Conservation (phyloP, 2,888 invertebrate genomes). For the Agrilus cyanescens region DNA sequence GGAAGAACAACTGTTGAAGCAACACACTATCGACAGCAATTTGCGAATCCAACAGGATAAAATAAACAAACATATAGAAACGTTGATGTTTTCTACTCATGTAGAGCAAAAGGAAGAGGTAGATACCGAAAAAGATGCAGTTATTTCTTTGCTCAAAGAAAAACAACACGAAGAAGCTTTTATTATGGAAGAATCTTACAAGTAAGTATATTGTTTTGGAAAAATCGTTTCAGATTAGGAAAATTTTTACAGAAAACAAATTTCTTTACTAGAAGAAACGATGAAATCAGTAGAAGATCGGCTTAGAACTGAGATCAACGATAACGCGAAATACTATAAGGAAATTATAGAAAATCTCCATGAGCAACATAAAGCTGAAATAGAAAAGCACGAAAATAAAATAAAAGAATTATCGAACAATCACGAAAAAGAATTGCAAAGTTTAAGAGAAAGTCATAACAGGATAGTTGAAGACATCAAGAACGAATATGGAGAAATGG, state of each 20-base stretch:
- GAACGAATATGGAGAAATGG: slow-evolving; percentile 39
- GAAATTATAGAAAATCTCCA: slow-evolving; percentile 36
- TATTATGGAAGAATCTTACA: slow-evolving; percentile 50
- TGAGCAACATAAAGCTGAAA: slow-evolving; percentile 24
- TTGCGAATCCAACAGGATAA: slow-evolving; percentile 48
- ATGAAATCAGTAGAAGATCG: slow-evolving; percentile 44
- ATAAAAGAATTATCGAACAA: slow-evolving; percentile 23
- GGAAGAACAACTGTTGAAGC: slow-evolving; percentile 43
- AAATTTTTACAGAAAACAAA: slow-evolving; percentile 40
- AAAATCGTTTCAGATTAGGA: background rate
- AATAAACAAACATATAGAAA: slow-evolving; percentile 48
- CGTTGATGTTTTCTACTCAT: slow-evolving; percentile 28
- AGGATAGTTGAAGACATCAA: slow-evolving; percentile 41
- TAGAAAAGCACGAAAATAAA: slow-evolving; percentile 26
- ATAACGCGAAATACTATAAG: slow-evolving; percentile 38
- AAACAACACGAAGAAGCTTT: slow-evolving; percentile 50
- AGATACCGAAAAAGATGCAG: slow-evolving; percentile 24
- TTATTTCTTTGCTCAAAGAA: slow-evolving; percentile 43
- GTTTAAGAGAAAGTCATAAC: slow-evolving; percentile 42
- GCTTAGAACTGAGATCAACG: slow-evolving; percentile 46
- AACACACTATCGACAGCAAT: slow-evolving; percentile 45
- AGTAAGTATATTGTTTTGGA: slow-evolving; percentile 31
- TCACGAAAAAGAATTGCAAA: slow-evolving; percentile 30
- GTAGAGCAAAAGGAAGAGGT: slow-evolving; percentile 23
- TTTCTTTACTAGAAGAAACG: slow-evolving; percentile 45